These are phyloP conservation scores for Actenoides hombroni DNA, from an alignment of 2,113 vertebrate species.

Conservation along the genomic window DNA sequence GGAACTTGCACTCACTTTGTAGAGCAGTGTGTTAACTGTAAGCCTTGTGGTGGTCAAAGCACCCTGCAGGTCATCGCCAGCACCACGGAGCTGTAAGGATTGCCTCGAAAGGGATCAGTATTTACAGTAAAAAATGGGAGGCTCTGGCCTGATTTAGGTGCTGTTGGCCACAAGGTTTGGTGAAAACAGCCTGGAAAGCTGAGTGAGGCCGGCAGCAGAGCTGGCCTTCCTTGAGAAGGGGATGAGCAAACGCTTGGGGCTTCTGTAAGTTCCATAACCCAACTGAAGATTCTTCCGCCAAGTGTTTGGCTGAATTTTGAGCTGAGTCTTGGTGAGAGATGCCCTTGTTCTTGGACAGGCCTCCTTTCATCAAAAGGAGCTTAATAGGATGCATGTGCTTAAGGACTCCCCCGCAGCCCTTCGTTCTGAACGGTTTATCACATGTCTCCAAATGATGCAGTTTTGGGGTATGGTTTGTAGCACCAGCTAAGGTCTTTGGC, in stretches of 20 bases:
- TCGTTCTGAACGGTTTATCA: not conserved
- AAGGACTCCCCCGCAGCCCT: not conserved
- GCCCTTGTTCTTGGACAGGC: conserved; percentile 26
- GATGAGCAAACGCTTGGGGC: rapidly evolving
- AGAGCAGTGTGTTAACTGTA: rapidly evolving
- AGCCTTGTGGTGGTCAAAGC: not conserved
- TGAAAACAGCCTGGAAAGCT: rapidly evolving
- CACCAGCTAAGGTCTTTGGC: not conserved
- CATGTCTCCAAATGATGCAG: not conserved
- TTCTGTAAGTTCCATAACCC: rapidly evolving
- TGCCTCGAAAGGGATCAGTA: not conserved
- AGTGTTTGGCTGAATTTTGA: not conserved
- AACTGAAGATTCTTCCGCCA: not conserved
- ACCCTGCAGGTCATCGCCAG: rapidly evolving
- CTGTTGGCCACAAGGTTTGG: rapidly evolving
- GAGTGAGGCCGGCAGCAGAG: rapidly evolving
- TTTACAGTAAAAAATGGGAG: rapidly evolving
- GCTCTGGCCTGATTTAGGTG: not conserved
- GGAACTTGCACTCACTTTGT: not conserved
- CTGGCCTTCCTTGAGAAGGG: not conserved
- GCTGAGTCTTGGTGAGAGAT: not conserved
- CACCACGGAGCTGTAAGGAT: not conserved
- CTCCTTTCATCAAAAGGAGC: not conserved
- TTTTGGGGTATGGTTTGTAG: rapidly evolving
- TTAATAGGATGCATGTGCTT: not conserved